Evolutionary conservation across 1,140 invertebrate genomes (phyloP).

Genomic region (Zaprionus ornatus): DNA sequence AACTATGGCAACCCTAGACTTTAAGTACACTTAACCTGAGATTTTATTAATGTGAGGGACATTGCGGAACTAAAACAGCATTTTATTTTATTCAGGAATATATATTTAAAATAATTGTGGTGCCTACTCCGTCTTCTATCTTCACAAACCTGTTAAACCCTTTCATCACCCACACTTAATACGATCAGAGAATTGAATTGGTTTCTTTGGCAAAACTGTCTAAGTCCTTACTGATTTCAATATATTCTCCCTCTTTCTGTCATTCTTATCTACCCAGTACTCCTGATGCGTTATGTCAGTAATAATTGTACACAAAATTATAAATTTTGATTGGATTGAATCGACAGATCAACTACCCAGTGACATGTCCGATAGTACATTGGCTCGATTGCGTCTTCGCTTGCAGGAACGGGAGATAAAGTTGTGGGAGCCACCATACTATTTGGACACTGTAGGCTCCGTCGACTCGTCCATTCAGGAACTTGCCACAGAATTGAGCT

Average conservation of each 20-base stretch:
- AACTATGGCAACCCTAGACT: too few species aligned
- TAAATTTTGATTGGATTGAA: background rate
- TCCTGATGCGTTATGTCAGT: background rate
- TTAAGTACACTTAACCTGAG: too few species aligned
- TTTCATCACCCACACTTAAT: too few species aligned
- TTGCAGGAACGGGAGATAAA: slow-evolving; percentile 84
- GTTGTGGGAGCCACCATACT: slow-evolving; percentile 89
- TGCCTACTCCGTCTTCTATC: too few species aligned
- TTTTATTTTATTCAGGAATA: too few species aligned
- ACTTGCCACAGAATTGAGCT: slow-evolving; percentile 85
- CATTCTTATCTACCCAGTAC: background rate
- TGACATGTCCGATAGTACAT: slow-evolving; percentile 55
- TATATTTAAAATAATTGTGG: too few species aligned
- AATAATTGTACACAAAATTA: slow-evolving; percentile 8
- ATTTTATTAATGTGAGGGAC: too few species aligned
- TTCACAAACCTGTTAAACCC: too few species aligned
- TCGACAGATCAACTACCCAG: background rate
- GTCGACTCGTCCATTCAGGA: slow-evolving; percentile 84
- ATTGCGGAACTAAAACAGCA: too few species aligned
- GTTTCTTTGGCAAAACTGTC: background rate
- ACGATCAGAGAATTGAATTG: background rate
- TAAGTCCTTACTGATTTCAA: background rate
- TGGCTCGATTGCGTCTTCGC: slow-evolving; percentile 44
- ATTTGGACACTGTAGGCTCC: slow-evolving; percentile 83
- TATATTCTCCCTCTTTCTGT: background rate